These are phyloP conservation scores for Cavia porcellus DNA, from an alignment of 2,113 vertebrate genomes.

Conservation along the genomic window DNA sequence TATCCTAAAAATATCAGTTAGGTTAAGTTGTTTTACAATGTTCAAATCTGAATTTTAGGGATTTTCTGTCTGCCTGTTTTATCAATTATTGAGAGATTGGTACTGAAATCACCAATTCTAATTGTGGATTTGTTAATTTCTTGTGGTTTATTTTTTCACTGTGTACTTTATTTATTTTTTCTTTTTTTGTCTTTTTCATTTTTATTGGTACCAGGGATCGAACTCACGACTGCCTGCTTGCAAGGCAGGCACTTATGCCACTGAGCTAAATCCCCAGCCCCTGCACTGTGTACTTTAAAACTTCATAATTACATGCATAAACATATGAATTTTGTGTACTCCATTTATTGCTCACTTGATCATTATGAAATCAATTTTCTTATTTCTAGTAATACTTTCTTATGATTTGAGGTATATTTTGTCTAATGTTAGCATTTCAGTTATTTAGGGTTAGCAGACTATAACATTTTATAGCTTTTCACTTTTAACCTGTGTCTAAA, in stretches of 20 bases:
- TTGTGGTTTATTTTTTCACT: background rate
- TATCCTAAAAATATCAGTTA: conserved; percentile 58
- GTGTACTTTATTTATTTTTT: background rate
- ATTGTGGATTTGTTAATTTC: background rate
- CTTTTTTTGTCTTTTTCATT: no score
- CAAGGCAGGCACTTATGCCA: no score
- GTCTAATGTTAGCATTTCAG: background rate
- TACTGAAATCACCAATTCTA: background rate
- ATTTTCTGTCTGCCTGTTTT: conserved; percentile 48
- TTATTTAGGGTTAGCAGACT: background rate
- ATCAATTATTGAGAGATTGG: conserved; percentile 6
- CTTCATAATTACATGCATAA: background rate
- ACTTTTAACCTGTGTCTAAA: background rate
- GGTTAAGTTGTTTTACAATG: conserved; percentile 27
- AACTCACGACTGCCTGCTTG: no score
- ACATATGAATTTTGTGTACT: background rate
- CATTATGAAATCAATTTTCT: background rate
- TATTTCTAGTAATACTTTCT: background rate
- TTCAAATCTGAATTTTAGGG: conserved; percentile 11
- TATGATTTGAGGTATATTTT: background rate
- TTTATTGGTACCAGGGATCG: no score
- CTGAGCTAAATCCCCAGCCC: no score
- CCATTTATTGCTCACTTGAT: background rate
- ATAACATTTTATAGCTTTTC: background rate
- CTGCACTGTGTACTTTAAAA: background rate